These are phyloP conservation scores for Toxostoma redivivum DNA, from an alignment of 2,113 vertebrate species.

Conservation along the genomic window DNA sequence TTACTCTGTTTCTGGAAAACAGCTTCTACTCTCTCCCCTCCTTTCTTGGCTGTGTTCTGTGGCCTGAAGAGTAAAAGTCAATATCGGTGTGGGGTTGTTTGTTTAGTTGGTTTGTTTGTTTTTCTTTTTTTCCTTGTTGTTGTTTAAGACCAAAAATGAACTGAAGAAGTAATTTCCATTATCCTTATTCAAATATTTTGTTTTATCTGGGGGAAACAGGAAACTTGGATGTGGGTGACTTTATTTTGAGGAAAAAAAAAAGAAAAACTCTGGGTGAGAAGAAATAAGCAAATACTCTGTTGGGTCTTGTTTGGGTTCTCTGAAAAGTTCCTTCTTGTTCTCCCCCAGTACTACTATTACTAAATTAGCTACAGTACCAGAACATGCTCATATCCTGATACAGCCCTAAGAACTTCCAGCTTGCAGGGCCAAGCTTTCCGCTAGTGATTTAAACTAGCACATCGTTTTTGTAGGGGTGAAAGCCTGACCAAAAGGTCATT, in stretches of 20 bases:
- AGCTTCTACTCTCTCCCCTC: background rate
- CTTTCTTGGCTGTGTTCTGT: background rate
- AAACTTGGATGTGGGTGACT: background rate
- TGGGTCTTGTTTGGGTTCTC: background rate
- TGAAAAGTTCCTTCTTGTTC: background rate
- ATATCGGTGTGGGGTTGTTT: background rate
- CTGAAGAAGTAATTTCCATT: background rate
- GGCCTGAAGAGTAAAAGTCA: background rate
- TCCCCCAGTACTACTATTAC: background rate
- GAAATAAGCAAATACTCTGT: background rate
- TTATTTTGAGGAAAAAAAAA: background rate
- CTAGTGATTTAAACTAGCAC: background rate
- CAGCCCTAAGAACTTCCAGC: background rate
- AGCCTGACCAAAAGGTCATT: background rate
- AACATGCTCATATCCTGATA: background rate
- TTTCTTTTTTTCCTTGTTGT: fast-evolving
- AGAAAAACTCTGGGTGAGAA: background rate
- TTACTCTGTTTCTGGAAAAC: background rate
- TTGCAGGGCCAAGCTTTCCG: background rate
- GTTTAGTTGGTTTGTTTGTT: fast-evolving
- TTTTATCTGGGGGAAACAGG: background rate
- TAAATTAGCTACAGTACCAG: background rate
- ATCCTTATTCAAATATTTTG: background rate
- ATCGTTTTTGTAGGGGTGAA: background rate
- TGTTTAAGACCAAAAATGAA: background rate